phyloP scores from a whole-genome alignment of 2,797 vertebrate genomes.

The Brachyrhaphis roseni region DNA sequence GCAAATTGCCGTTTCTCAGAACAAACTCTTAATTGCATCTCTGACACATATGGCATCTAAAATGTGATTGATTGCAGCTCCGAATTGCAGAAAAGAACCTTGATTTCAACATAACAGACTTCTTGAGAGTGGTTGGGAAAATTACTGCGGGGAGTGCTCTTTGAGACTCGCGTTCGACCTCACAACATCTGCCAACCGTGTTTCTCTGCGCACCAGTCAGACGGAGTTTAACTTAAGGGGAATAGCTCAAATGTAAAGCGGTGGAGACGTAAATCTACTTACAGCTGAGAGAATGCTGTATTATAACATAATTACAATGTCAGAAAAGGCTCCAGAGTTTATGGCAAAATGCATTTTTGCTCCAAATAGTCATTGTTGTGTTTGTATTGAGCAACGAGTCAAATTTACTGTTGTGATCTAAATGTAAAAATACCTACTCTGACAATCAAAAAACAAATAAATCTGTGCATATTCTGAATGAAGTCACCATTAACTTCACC shows the following conservation, averaged over 20 bases:
- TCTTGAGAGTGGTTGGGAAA: conserved; percentile 46
- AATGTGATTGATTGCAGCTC: conserved; percentile 65
- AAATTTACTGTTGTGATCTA: neutral
- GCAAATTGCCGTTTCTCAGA: conserved; percentile 35
- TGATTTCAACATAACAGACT: conserved; percentile 50
- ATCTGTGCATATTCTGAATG: conserved; percentile 19
- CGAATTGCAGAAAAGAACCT: conserved; percentile 57
- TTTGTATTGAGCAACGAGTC: conserved; percentile 10
- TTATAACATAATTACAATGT: neutral
- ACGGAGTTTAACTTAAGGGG: conserved; percentile 35
- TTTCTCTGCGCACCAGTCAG: conserved; percentile 31
- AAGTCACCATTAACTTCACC: neutral
- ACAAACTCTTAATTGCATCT: conserved; percentile 55
- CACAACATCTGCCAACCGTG: conserved; percentile 68
- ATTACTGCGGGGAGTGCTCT: conserved; percentile 51
- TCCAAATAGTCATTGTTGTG: neutral
- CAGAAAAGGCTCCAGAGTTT: conserved; percentile 1
- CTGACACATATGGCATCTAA: conserved; percentile 60
- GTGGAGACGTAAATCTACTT: conserved; percentile 6
- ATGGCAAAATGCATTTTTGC: conserved; percentile 4
- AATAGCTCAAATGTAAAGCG: neutral
- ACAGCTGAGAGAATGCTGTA: conserved; percentile 18
- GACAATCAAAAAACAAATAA: conserved; percentile 16
- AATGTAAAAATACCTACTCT: conserved; percentile 16
- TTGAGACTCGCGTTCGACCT: conserved; percentile 53